Base-by-base conservation (phyloP, 1,140 invertebrate species). In the Diploscapter pachys region DNA sequence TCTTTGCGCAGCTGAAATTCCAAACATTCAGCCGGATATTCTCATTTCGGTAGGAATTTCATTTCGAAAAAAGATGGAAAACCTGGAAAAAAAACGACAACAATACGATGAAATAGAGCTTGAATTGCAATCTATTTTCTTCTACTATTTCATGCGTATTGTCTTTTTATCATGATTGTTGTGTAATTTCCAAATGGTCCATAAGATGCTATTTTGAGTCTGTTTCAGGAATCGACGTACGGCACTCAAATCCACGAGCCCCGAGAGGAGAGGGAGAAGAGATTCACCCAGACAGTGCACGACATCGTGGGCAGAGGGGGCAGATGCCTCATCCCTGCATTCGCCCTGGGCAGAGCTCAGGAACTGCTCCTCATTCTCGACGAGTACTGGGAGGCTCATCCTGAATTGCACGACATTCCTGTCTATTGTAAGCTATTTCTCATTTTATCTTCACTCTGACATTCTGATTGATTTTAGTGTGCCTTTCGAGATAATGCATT, bases 181-280 rank as follows among this genome's bases (percentile, higher is more conserved):
- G 13, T 54, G 64, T 4, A 11, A 64, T 64, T 76, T 9, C n/a
- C 4, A 64, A 65, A 49, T n/a, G 4, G 5, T 13, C 56, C 52
- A 72, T 13, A 13, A 66, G 31, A 49, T 65, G 50, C 5, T 65
- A 51, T 67, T 64, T 56, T 9, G 4, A 69, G 51, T 80, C 62
- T 83, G 68, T 79, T 53, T 52, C 68, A 92, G 91, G 96, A 99
- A 88, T 96, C 96, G 0, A 99, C 97, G 0, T 99, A 99, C 88
- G 97, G 97, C 4, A 98, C 95, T 0, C 96, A 99, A 87, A 95
- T 99, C 78, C 97, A 99, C 86, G 97, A 99, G 86, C 95, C 96
- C 81, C 88, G 96, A 53, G 96, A 99, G 86, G 95, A 98, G 82
- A 88, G 96, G 56, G 97, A 99, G 88, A 90, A 90, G 73, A 74